Evolutionary conservation across 2,113 vertebrate genomes (phyloP).

Genomic region (Mesitornis unicolor): DNA sequence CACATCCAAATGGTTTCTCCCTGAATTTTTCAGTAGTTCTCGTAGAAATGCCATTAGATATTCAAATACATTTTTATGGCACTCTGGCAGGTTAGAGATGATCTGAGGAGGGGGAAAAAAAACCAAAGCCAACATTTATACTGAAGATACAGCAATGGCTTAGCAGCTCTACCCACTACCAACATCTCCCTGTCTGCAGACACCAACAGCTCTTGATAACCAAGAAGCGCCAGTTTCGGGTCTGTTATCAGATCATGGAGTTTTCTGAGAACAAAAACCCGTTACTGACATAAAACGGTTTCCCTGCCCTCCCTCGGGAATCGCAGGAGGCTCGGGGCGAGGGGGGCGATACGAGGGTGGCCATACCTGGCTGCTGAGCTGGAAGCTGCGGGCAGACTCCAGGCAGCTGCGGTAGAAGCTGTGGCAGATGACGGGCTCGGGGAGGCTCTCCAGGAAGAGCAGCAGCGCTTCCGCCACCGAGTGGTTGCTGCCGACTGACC

Average conservation of each 20-base stretch:
- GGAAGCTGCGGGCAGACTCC: constrained; percentile 74
- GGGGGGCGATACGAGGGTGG: too few relatives aligned
- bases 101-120: constrained; percentile 69
- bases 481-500: constrained; percentile 89
- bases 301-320: neutral
- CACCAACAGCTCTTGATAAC: neutral
- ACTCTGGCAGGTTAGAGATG: constrained; percentile 81
- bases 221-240: neutral
- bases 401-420: constrained; percentile 82
- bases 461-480: constrained; percentile 92
- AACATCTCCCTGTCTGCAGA: neutral
- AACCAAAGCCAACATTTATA: neutral
- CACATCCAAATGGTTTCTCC: constrained; percentile 86
- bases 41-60: constrained; percentile 91
- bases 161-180: neutral
- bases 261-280: neutral
- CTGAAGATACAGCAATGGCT: neutral
- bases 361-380: constrained; percentile 86
- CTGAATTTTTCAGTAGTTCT: constrained; percentile 87
- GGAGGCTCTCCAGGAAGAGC: constrained; percentile 93
- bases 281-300: too few relatives aligned
- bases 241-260: neutral
- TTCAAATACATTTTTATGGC: constrained; percentile 91
- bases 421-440: constrained; percentile 89
- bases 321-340: too few relatives aligned